Percentiles rank a stretch among this genome's conserved stretches.
phyloP scores from a whole-genome alignment of 2,797 vertebrate genomes.

The Cyclura pinguis region DNA sequence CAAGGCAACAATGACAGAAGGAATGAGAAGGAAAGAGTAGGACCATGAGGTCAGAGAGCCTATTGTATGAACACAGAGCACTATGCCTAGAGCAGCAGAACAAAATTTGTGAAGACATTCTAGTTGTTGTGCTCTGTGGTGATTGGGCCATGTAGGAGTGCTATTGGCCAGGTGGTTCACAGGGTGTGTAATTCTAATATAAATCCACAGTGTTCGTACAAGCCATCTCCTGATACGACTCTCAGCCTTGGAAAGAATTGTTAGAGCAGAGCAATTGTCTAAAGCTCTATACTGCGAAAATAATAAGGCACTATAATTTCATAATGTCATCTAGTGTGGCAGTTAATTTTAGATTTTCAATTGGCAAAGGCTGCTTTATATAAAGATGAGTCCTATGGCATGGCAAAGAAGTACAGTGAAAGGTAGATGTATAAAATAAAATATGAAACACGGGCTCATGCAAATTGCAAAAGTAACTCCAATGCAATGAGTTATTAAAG shows the following conservation, averaged over 20 bases:
- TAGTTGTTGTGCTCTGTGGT: neutral
- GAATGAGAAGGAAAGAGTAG: neutral
- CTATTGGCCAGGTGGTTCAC: neutral
- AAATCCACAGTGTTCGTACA: neutral
- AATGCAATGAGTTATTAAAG: neutral
- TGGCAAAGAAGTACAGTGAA: neutral
- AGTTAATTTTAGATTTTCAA: constrained; percentile 1
- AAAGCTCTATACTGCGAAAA: neutral
- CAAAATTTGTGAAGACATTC: no score
- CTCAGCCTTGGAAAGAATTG: neutral
- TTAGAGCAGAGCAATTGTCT: neutral
- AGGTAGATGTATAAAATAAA: constrained; percentile 5
- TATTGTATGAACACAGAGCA: neutral
- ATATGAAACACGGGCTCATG: accelerated
- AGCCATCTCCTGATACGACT: no score
- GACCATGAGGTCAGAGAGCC: neutral
- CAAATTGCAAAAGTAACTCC: neutral
- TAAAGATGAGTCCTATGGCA: neutral
- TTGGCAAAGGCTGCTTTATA: neutral
- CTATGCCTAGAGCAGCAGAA: neutral
- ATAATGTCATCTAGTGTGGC: neutral
- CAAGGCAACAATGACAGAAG: neutral
- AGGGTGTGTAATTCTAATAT: neutral
- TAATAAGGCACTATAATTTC: neutral
- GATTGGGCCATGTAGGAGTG: neutral